phyloP scores from a whole-genome alignment of 2,113 vertebrate genomes.

The Bothrops jararaca region DNA sequence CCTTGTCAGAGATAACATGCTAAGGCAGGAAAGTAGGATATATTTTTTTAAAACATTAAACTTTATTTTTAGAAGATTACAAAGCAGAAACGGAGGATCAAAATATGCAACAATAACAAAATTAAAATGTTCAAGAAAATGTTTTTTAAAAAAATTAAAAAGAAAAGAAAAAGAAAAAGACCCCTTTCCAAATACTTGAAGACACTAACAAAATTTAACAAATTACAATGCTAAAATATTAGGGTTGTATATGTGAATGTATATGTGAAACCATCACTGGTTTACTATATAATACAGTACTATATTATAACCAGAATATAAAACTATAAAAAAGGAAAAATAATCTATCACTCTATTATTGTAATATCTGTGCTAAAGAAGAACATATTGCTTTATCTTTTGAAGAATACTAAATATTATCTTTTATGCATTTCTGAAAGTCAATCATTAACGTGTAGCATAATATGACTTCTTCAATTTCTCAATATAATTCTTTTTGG shows the following conservation, averaged over 20 bases:
- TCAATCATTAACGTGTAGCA: background rate
- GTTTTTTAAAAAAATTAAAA: background rate
- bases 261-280: background rate
- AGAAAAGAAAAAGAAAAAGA: background rate
- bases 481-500: background rate
- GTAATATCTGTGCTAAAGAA: background rate
- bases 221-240: background rate
- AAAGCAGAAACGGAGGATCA: background rate
- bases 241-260: background rate
- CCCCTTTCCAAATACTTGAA: background rate
- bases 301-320: background rate
- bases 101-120: background rate
- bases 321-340: background rate
- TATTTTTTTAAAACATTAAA: background rate
- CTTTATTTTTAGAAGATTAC: background rate
- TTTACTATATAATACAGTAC: background rate
- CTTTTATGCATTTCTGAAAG: background rate
- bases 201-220: background rate
- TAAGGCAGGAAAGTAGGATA: fast-evolving
- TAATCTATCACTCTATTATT: background rate
- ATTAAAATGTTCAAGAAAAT: background rate
- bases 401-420: background rate
- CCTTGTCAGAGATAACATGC: background rate
- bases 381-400: background rate
- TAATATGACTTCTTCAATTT: background rate